Base-by-base conservation (phyloP, 2,888 invertebrate genomes). In the Rhorus exstirpatorius region DNA sequence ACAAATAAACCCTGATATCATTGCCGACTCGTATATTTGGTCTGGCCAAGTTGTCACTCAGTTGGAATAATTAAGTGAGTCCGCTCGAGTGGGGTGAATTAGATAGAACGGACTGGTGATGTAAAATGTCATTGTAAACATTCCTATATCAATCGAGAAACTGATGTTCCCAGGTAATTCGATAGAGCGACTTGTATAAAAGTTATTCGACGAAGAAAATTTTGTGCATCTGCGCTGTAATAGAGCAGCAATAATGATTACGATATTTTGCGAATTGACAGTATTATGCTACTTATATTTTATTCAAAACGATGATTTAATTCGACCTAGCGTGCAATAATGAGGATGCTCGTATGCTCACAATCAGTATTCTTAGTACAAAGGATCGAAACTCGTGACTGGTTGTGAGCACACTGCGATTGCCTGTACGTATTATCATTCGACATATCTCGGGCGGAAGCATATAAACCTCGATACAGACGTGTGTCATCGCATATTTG, bases 401-500 rank as follows among this genome's bases (percentile, higher is more conserved):
- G 67, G 67, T 19, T n/a, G 21, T n/a, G 35, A 51, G n/a, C n/a
- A 51, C 14, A 35, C 19, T 12, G 21, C 3, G 51, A 51, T 51
- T 51, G n/a, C 38, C 26, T 55, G 24, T 35, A 35, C 55, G 41
- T 65, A 60, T 55, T 83, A 81, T 84, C 80, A 63, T 60, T 76
- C 67, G 60, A 60, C 75, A 75, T 85, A 92, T 90, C 90, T 87
- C 79, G 86, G 86, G 87, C 89, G 91, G 91, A 92, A 91, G 89
- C 88, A 87, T 88, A 87, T 88, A n/a, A n/a, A n/a, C n/a, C 88
- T 89, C 88, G 90, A 90, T 89, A 88, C 86, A 87, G 87, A 88
- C 87, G 68, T 87, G 88, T 90, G n/a, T n/a, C 89, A 87, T 84
- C 81, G 86, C 85, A 31, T 74, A 92, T 92, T 91, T 92, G 90